A percentile compares a stretch with the other conserved stretches of the same genome.
These are phyloP conservation scores for Abrostola tripartita DNA, from an alignment of 2,888 invertebrate genomes.

Conservation along the genomic window DNA sequence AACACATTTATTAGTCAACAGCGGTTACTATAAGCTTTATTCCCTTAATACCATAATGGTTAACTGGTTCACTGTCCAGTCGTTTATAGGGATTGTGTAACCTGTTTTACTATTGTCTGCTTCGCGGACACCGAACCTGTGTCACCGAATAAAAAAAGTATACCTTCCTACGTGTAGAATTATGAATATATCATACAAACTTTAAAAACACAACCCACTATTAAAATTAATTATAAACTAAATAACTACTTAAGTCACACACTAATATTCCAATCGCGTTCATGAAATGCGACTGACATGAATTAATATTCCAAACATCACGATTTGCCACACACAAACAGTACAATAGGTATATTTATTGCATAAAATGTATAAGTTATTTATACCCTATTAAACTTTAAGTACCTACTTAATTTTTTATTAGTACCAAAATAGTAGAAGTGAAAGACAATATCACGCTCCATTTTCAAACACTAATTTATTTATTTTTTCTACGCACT, in stretches of 20 bases:
- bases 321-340: conserved; percentile 28
- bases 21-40: conserved; percentile 3
- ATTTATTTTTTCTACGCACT: conserved; percentile 13
- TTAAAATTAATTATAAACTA: conserved; percentile 2
- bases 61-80: too few species aligned
- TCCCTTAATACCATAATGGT: neutral
- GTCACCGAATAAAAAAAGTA: too few species aligned
- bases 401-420: neutral
- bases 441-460: conserved; percentile 37
- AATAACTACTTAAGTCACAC: conserved; percentile 19
- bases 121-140: too few species aligned
- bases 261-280: conserved; percentile 23
- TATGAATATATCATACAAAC: too few species aligned
- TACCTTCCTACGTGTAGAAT: too few species aligned
- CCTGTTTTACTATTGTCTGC: too few species aligned
- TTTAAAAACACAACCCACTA: too few species aligned
- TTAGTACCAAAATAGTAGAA: neutral
- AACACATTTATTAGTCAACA: conserved; percentile 22
- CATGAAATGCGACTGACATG: conserved; percentile 14
- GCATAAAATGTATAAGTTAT: too few species aligned
- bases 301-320: conserved; percentile 30
- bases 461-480: conserved; percentile 42
- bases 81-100: too few species aligned
- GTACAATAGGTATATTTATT: conserved; percentile 3
- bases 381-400: too few species aligned